Conservation (phyloP, 2,888 invertebrate genomes). For the Bursaphelenchus okinawaensis region DNA sequence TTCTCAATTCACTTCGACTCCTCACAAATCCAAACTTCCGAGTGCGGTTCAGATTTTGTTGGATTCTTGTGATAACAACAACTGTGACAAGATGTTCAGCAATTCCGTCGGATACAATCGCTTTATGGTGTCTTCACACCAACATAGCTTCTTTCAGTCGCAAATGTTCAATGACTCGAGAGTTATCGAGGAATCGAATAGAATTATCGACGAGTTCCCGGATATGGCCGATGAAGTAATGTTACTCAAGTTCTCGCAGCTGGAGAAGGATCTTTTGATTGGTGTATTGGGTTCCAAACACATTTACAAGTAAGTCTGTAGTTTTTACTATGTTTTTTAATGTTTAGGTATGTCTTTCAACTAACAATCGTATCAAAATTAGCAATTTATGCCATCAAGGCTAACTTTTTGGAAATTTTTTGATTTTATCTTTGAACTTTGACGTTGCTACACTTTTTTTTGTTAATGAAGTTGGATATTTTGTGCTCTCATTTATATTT, state of each 20-base stretch:
- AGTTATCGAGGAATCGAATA: neutral
- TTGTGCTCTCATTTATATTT: neutral
- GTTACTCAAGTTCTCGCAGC: neutral
- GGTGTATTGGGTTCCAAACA: neutral
- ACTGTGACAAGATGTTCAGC: neutral
- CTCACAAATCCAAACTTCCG: neutral
- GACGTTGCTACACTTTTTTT: slow-evolving; percentile 2
- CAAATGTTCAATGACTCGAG: neutral
- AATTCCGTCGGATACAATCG: neutral
- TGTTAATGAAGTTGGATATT: neutral
- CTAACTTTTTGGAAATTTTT: too few relatives aligned
- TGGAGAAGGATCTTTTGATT: neutral
- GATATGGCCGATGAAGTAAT: neutral
- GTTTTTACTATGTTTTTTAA: too few relatives aligned
- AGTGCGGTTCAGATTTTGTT: neutral
- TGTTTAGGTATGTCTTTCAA: too few relatives aligned
- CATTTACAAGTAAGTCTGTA: neutral
- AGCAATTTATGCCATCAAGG: too few relatives aligned
- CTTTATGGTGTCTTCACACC: too few relatives aligned
- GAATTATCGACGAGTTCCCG: neutral
- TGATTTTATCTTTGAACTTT: neutral
- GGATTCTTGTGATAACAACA: neutral
- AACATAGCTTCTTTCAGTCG: neutral
- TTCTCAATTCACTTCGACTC: too few relatives aligned
- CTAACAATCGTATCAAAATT: too few relatives aligned